Percentiles rank a stretch among this genome's conserved stretches.
These are phyloP conservation scores for Passer domesticus DNA, from an alignment of 2,113 vertebrate genomes.

Conservation along the genomic window DNA sequence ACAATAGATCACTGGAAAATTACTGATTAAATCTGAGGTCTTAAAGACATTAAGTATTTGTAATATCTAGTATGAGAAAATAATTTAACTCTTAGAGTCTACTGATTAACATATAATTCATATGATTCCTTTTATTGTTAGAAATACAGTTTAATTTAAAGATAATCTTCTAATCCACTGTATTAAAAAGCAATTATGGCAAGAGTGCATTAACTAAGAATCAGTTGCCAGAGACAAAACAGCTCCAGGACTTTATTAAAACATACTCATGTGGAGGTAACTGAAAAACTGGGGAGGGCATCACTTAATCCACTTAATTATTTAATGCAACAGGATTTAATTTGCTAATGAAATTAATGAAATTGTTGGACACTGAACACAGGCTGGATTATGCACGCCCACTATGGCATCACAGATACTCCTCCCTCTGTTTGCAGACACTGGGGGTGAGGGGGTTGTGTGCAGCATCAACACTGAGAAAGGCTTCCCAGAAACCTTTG, in stretches of 20 bases:
- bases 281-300: background rate
- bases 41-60: background rate
- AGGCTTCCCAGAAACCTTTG: background rate
- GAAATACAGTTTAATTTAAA: constrained; percentile 37
- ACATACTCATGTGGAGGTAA: background rate
- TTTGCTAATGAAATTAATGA: background rate
- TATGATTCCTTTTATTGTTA: background rate
- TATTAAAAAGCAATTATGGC: constrained; percentile 34
- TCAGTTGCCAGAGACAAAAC: background rate
- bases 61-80: background rate
- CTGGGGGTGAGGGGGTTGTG: background rate
- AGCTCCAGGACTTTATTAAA: background rate
- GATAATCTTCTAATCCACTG: constrained; percentile 20
- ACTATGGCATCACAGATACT: background rate
- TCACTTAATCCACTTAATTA: constrained; percentile 9
- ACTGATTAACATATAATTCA: background rate
- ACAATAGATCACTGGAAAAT: background rate
- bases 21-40: constrained; percentile 20
- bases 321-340: background rate
- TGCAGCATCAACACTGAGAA: background rate
- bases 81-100: background rate
- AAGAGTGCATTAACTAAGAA: constrained; percentile 21
- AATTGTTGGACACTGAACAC: background rate
- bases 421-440: background rate
- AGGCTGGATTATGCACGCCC: background rate